Conservation (phyloP, 2,113 vertebrate species). For the Gobio gobio region DNA sequence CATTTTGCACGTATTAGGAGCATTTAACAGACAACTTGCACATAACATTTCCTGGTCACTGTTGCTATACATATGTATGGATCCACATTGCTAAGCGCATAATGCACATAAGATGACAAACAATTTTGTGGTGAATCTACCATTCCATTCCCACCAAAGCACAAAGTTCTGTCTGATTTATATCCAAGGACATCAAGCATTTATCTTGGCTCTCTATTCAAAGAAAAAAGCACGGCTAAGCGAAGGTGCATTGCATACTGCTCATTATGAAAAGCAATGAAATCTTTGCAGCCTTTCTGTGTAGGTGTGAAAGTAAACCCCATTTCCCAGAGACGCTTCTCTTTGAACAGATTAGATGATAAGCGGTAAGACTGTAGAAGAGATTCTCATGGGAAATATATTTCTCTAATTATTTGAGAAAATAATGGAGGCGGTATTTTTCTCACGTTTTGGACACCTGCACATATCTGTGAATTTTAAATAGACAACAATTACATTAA, state of each 20-base stretch:
- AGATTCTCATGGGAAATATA: conserved; percentile 41
- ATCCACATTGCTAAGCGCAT: neutral
- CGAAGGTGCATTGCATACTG: conserved; percentile 1
- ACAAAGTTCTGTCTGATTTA: neutral
- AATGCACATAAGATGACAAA: neutral
- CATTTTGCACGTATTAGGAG: too few species aligned
- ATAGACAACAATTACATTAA: neutral
- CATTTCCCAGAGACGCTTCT: neutral
- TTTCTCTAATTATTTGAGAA: conserved; percentile 41
- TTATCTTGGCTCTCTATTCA: neutral
- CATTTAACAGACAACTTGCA: too few species aligned
- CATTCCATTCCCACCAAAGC: neutral
- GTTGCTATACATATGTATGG: neutral
- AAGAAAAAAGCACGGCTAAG: neutral
- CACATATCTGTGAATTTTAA: conserved; percentile 10
- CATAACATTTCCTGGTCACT: too few species aligned
- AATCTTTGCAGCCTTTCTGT: conserved; percentile 13
- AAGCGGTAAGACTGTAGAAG: neutral
- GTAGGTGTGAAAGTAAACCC: conserved; percentile 1
- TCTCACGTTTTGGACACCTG: conserved; percentile 2
- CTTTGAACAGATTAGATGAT: conserved; percentile 38
- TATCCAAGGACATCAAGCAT: conserved; percentile 6
- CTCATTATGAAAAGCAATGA: conserved; percentile 14
- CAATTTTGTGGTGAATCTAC: neutral
- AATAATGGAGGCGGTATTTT: conserved; percentile 28